These are phyloP conservation scores for Carcharodon carcharias DNA, from an alignment of 2,797 vertebrate species.

Conservation along the genomic window DNA sequence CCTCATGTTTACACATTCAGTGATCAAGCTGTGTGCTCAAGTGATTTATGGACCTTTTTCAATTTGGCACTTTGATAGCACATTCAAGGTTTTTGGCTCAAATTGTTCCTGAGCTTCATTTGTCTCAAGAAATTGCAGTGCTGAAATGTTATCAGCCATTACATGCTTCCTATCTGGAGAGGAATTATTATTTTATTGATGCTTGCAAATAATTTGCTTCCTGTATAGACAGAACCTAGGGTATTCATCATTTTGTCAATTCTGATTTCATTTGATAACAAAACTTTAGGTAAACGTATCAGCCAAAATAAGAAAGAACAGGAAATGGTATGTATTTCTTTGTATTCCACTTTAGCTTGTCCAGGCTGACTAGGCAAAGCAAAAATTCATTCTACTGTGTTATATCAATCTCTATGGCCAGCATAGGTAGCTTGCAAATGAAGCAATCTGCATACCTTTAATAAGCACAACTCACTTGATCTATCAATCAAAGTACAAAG, in stretches of 20 bases:
- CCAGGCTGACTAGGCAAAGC: background rate
- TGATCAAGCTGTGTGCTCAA: background rate
- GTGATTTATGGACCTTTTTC: background rate
- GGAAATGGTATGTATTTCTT: background rate
- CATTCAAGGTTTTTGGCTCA: constrained; percentile 11
- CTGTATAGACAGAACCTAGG: background rate
- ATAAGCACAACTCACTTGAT: background rate
- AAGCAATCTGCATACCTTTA: background rate
- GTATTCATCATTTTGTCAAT: constrained; percentile 12
- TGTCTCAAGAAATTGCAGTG: background rate
- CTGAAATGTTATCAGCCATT: background rate
- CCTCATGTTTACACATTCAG: background rate
- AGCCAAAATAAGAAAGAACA: background rate
- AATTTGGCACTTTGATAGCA: background rate
- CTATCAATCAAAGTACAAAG: background rate
- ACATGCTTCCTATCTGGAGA: background rate
- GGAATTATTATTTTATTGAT: background rate
- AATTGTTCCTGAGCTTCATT: constrained; percentile 11
- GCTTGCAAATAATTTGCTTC: constrained; percentile 3
- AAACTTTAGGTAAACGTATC: background rate
- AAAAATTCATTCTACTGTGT: background rate
- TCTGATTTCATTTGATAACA: background rate
- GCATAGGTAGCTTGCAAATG: background rate
- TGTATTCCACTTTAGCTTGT: no score
- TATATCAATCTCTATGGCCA: background rate